Evolutionary conservation across 2,888 invertebrate species (phyloP), one percentile per base, ranked within the genome.

Genomic region (Pristionchus entomophagus): DNA sequence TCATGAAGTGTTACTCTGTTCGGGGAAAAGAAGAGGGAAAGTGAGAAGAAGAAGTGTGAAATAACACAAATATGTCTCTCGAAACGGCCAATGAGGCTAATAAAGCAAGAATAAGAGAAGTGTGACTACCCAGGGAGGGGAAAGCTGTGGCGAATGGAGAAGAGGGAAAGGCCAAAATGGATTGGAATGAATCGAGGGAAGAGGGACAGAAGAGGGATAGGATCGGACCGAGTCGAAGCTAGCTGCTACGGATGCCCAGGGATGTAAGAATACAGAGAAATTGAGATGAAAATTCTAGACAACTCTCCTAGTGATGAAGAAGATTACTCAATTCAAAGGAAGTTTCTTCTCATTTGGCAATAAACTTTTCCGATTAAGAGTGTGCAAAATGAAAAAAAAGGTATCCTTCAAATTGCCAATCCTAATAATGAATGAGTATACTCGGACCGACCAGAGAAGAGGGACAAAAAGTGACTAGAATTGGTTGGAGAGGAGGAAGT

Each of bases 401-500:
- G 22, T n/a, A 26, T 6, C 77, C 49, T n/a, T n/a, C n/a, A n/a
- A n/a, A n/a, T n/a, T n/a, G n/a, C n/a, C n/a, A n/a, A n/a, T n/a
- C n/a, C n/a, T n/a, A n/a, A n/a, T n/a, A 49, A 19, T 26, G 80
- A 69, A 26, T 22, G 32, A 29, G n/a, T 56, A 35, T 35, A 45
- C 32, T 45, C 14, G 59, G 80, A 86, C 29, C 45, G 82, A 73
- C 26, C 49, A 65, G n/a, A 62, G 56, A 65, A 65, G 45, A 38
- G 29, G 29, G 41, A 4, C 53, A 49, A 78, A 29, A n/a, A 45
- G 26, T n/a, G 38, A 73, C 69, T 87, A 88, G 83, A 90, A 90
- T 65, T 90, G 90, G 78, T 90, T 89, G 85, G 88, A 89, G 19
- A 90, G 87, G 62, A 88, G 85, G 83, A 87, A 86, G 62, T 86